Base-by-base conservation (phyloP, 2,113 vertebrate species). In the Grus americana region DNA sequence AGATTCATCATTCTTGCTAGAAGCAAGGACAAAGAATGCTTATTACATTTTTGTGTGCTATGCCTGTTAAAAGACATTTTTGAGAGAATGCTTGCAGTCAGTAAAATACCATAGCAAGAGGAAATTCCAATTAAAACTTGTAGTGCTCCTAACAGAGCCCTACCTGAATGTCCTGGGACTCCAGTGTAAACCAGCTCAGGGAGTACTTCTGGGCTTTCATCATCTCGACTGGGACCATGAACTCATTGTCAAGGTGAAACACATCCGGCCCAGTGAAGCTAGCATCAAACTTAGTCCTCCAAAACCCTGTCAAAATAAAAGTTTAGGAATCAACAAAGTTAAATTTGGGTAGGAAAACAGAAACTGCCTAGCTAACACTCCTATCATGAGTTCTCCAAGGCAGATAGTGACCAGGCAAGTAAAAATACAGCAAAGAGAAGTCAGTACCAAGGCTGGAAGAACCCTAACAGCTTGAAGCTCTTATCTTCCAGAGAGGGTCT, bases 161-260 rank as follows among this genome's bases (percentile, higher is more conserved):
- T 95, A 99, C 99, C 98, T 99, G 98, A 46, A 98, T 97, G 24
- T 99, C 98, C 12, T 98, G 98, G 42, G 99, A 97, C 50, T 98
- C 97, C 90, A 98, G 95, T 34, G 66, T 95, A 74, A 98, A 98
- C 97, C 98, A 98, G 84, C 98, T 99, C 72, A 99, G 93, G 20
- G 99, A 98, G 84, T 99, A 99, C 32, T 98, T 98, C 62, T 96
- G 92, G 63, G 98, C 98, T 79, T 98, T 98, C 99, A 99, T 99
- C 98, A 99, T 99, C 67, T 99, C 98, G 68, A 99, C 99, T 1
- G 98, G 98, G 83, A 99, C 98, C 11, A 98, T 95, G 1, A 97
- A 97, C 10, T 98, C 83, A 30, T 98, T 94, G 11, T 99, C 98
- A 42, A 99, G 97, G 96, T 99, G 97, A 97, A 99, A 99, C 11